Evolutionary conservation across 2,113 vertebrate genomes (phyloP).

Genomic region (Anoura caudifer): DNA sequence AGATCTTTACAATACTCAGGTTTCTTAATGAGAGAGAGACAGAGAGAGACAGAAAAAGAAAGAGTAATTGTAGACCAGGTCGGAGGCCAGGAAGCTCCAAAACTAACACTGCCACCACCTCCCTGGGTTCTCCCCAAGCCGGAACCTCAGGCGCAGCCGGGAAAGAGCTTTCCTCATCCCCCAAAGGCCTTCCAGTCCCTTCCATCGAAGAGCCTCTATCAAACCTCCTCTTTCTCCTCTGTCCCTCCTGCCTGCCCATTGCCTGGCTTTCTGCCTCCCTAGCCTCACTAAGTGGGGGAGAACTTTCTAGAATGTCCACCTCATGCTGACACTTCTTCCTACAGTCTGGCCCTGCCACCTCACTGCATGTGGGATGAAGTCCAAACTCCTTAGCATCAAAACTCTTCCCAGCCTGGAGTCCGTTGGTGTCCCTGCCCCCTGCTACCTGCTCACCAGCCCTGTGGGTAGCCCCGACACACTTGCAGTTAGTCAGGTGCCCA

Average conservation of each 20-base stretch:
- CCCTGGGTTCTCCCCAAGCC: background rate
- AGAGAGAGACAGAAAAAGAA: background rate
- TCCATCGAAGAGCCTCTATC: background rate
- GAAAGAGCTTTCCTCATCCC: background rate
- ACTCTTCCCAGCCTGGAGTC: background rate
- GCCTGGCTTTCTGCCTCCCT: background rate
- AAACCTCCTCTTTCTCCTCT: background rate
- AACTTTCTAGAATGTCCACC: background rate
- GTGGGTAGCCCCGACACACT: fast-evolving
- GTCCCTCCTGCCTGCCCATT: no score
- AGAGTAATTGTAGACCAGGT: background rate
- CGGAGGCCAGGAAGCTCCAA: background rate
- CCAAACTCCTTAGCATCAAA: background rate
- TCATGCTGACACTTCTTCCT: background rate
- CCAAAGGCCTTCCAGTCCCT: background rate
- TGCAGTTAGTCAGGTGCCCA: fast-evolving
- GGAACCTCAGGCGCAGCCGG: background rate
- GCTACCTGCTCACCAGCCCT: background rate
- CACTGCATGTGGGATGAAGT: background rate
- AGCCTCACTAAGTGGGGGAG: background rate
- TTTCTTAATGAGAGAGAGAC: background rate
- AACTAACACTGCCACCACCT: fast-evolving
- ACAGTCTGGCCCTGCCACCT: background rate
- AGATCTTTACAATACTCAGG: background rate
- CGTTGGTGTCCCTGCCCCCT: no score